phyloP scores from a whole-genome alignment of 2,113 vertebrate species.

The Poeciliopsis occidentalis region DNA sequence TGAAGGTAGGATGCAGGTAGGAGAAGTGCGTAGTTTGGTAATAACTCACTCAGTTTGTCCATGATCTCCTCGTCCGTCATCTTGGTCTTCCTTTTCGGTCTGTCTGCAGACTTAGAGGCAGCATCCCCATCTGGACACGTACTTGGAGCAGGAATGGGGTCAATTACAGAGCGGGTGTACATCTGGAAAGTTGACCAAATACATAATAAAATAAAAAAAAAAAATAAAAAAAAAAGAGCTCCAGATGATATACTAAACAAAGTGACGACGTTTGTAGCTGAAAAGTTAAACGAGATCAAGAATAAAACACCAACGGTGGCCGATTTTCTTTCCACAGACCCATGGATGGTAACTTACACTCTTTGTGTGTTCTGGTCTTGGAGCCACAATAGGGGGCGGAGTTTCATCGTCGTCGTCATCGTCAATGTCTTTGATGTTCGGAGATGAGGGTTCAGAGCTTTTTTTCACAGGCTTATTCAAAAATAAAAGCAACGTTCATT shows the following conservation, averaged over 20 bases:
- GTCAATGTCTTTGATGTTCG: constrained; percentile 80
- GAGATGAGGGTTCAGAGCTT: constrained; percentile 85
- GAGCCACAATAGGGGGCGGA: constrained; percentile 91
- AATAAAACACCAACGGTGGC: background rate
- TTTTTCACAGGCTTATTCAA: constrained; percentile 86
- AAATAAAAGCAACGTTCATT: constrained; percentile 14
- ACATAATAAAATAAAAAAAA: background rate
- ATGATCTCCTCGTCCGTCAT: constrained; percentile 99
- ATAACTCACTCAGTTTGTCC: constrained; percentile 92
- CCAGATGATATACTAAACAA: background rate
- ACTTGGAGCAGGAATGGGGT: constrained; percentile 88
- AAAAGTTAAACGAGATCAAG: background rate
- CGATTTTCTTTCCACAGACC: rapidly evolving
- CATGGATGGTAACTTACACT: constrained; percentile 81
- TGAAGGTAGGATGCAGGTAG: background rate
- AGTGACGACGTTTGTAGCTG: background rate
- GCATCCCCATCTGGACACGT: constrained; percentile 82
- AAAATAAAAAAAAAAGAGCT: no score
- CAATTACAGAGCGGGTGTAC: constrained; percentile 94
- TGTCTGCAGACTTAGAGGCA: constrained; percentile 85
- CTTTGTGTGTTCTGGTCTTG: constrained; percentile 96
- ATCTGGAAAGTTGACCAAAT: constrained; percentile 75
- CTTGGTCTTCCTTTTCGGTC: constrained; percentile 95
- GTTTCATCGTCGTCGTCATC: constrained; percentile 89
- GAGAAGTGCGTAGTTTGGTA: background rate